Evolutionary conservation across 2,888 invertebrate genomes (phyloP).

Genomic region (Rotaria socialis): DNA sequence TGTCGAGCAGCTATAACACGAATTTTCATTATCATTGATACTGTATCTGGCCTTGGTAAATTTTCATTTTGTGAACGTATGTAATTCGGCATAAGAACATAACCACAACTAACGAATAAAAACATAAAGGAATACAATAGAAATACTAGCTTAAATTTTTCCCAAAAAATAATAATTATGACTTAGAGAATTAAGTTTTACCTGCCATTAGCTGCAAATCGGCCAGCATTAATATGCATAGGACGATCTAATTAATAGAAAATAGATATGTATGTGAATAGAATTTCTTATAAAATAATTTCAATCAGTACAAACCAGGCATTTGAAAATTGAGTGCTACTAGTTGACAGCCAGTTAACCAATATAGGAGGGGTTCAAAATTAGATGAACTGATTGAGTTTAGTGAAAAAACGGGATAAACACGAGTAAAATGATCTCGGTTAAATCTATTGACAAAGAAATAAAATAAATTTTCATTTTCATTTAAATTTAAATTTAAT

Average conservation of each 20-base stretch:
- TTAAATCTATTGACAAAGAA: background rate
- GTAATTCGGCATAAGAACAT: slow-evolving; percentile 30
- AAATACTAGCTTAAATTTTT: too few species aligned
- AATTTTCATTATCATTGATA: background rate
- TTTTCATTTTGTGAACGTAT: background rate
- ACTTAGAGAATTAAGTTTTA: background rate
- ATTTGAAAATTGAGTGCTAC: slow-evolving; percentile 28
- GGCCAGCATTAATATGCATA: background rate
- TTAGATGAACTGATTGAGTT: background rate
- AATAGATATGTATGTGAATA: background rate
- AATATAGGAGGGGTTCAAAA: background rate
- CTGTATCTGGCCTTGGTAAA: background rate
- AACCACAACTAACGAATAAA: background rate
- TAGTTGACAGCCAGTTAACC: slow-evolving; percentile 27
- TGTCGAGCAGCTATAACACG: background rate
- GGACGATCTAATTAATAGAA: background rate
- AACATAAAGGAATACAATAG: too few species aligned
- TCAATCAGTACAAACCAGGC: background rate
- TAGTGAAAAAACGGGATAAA: background rate
- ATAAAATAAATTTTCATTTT: too few species aligned
- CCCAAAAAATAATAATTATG: too few species aligned
- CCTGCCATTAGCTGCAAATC: slow-evolving; percentile 16
- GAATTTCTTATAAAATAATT: background rate
- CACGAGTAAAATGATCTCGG: background rate
- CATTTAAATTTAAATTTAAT: too few species aligned